Conservation (phyloP, 2,797 vertebrate species). For the Microtus californicus region DNA sequence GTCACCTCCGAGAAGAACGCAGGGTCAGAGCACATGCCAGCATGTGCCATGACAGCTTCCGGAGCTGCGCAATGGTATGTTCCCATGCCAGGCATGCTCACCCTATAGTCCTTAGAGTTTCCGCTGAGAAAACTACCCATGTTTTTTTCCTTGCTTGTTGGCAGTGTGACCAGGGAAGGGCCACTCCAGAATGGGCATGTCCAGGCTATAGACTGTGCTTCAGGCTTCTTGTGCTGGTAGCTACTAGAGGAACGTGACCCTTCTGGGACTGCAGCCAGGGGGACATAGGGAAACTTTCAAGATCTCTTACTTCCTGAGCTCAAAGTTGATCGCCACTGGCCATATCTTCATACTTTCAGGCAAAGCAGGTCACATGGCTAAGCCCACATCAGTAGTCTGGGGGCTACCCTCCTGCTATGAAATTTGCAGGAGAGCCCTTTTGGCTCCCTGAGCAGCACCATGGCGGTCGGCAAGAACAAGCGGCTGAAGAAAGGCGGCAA, state of each 20-base stretch:
- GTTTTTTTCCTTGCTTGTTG: background rate
- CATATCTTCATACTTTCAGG: too few species aligned
- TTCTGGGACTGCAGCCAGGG: background rate
- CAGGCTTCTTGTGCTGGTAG: background rate
- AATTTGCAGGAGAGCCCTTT: slow-evolving; percentile 90
- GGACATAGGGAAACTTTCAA: background rate
- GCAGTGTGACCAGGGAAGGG: background rate
- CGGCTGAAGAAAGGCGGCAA: slow-evolving; percentile 99
- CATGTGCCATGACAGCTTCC: background rate
- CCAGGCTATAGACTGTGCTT: background rate
- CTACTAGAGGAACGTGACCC: background rate
- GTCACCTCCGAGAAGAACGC: background rate
- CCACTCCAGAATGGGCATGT: background rate
- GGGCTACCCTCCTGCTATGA: background rate
- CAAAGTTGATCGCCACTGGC: background rate
- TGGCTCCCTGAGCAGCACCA: slow-evolving; percentile 91
- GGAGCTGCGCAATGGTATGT: background rate
- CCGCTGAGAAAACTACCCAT: background rate
- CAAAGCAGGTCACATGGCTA: background rate
- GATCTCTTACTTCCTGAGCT: background rate
- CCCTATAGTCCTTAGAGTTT: background rate
- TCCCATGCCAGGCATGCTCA: background rate
- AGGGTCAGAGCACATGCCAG: background rate
- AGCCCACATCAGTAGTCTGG: background rate
- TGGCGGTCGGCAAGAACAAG: slow-evolving; percentile 99